A percentile compares a stretch with the other conserved stretches of the same genome.
These are phyloP conservation scores for Acanthisitta chloris DNA, from an alignment of 2,113 vertebrate species.

Conservation along the genomic window DNA sequence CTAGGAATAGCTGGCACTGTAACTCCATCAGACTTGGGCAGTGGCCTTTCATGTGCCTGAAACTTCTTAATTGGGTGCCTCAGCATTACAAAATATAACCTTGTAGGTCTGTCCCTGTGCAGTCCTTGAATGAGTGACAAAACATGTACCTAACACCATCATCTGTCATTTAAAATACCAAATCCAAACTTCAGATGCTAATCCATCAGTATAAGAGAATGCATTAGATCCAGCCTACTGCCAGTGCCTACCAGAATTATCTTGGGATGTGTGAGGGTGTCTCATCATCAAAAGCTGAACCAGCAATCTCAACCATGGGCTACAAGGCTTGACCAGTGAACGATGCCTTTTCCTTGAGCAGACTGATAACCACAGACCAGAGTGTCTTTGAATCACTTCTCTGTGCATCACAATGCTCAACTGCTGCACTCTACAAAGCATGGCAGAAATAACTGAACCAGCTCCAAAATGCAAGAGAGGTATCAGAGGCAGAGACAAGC, in stretches of 20 bases:
- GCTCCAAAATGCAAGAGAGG: neutral
- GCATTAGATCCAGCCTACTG: neutral
- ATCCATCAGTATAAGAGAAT: neutral
- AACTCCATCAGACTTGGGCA: neutral
- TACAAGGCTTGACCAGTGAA: neutral
- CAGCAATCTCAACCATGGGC: neutral
- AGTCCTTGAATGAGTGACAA: neutral
- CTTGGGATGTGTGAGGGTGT: neutral
- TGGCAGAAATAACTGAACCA: neutral
- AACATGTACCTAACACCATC: neutral
- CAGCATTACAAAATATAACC: neutral
- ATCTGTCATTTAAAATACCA: neutral
- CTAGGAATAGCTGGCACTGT: neutral
- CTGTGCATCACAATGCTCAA: neutral
- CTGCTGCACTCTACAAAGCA: neutral
- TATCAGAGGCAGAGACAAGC: neutral
- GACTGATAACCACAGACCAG: neutral
- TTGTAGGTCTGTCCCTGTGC: neutral
- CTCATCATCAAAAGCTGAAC: neutral
- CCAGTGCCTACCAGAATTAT: neutral
- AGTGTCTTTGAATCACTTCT: neutral
- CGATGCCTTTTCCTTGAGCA: neutral
- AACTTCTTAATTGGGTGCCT: neutral
- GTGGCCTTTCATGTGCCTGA: neutral
- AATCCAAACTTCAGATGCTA: neutral